Conservation (phyloP, 2,888 invertebrate species). For the Tetramorium bicarinatum region DNA sequence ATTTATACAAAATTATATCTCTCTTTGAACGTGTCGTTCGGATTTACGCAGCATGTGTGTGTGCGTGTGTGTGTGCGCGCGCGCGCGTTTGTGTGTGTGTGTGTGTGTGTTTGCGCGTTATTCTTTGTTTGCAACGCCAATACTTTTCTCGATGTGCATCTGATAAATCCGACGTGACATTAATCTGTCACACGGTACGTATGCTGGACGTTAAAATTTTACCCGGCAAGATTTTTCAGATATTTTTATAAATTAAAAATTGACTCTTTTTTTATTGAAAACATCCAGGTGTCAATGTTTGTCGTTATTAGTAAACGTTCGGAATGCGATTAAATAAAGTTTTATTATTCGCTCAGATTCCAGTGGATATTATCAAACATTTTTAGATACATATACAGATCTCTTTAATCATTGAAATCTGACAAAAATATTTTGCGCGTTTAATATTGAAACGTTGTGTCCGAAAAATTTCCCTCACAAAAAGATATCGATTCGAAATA, state of each 20-base stretch:
- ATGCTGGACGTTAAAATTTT: constrained; percentile 7
- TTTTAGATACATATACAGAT: not conserved
- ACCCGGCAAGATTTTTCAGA: constrained; percentile 10
- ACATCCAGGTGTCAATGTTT: not conserved
- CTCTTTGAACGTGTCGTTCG: constrained; percentile 32
- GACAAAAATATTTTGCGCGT: not conserved
- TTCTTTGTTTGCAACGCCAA: constrained; percentile 29
- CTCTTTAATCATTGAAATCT: not conserved
- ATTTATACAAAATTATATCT: constrained; percentile 49
- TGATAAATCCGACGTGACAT: constrained; percentile 44
- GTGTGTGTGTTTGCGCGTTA: constrained; percentile 8
- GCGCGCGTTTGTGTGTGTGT: constrained; percentile 1
- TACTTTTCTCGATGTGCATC: constrained; percentile 44
- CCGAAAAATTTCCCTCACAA: not conserved
- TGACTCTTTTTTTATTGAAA: constrained; percentile 5
- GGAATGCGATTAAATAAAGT: constrained; percentile 6
- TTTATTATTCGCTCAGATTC: not conserved
- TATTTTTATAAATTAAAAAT: not conserved
- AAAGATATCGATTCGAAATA: not conserved
- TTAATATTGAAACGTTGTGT: not conserved
- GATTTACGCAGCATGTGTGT: not conserved
- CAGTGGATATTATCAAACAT: not conserved
- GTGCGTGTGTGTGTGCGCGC: not conserved
- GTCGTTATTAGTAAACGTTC: not conserved
- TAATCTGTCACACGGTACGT: constrained; percentile 19